Evolutionary conservation across 2,113 vertebrate genomes (phyloP).

Genomic region (Rostratula benghalensis): DNA sequence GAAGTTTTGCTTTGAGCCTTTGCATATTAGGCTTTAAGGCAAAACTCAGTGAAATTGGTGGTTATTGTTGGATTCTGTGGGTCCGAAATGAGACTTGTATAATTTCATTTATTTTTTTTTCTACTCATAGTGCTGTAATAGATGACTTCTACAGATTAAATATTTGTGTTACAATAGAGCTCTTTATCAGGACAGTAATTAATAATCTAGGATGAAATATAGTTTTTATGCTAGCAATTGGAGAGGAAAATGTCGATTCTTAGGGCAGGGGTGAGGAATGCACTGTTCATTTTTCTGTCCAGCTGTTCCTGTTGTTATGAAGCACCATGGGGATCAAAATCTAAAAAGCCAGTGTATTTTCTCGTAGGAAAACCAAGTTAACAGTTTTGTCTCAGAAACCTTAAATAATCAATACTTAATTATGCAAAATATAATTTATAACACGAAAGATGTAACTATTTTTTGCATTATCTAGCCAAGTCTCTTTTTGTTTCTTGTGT

Average conservation of each 20-base stretch:
- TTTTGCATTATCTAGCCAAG: not conserved
- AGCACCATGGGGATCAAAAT: not conserved
- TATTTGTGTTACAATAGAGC: not conserved
- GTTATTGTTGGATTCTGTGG: not conserved
- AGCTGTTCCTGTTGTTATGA: conserved; percentile 8
- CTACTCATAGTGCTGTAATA: not conserved
- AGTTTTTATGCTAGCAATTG: not conserved
- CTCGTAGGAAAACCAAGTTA: not conserved
- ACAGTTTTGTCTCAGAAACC: not conserved
- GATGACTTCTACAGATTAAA: not conserved
- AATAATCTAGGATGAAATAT: not conserved
- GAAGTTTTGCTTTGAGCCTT: not conserved
- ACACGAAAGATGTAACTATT: not conserved
- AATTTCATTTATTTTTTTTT: not conserved
- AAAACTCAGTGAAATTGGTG: not conserved
- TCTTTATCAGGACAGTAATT: not conserved
- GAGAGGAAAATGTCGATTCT: not conserved
- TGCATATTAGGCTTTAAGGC: not conserved
- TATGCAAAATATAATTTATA: not conserved
- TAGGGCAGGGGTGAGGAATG: not conserved
- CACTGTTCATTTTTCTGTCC: conserved; percentile 12
- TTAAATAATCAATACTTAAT: conserved; percentile 32
- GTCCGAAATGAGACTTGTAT: not conserved
- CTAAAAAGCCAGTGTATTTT: conserved; percentile 11
- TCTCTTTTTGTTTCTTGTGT: not conserved